Base-by-base conservation (phyloP, 1,140 invertebrate species). In the Drosophila azteca region DNA sequence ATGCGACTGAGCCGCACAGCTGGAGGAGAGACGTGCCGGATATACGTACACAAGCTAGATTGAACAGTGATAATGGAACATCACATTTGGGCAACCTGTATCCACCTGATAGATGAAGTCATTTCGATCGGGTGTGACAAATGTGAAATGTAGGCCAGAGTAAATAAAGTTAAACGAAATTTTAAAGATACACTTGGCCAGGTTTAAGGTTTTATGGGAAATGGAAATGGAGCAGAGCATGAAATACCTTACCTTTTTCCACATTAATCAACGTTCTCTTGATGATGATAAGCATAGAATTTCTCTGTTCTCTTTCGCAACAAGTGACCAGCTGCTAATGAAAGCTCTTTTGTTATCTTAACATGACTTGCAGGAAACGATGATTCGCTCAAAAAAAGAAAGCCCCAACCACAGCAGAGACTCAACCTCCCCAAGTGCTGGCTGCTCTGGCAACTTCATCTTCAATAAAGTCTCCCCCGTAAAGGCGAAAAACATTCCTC, bases 401-500 rank as follows among this genome's bases (percentile, higher is more conserved):
- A 35, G 9, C 31, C 3, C 3, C 11, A 39, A 48, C 54, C 61
- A 48, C 71, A 65, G 29, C 41, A 31, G n/a, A 73, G 46, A 31
- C 72, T 35, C 9, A 11, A 72, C 61, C 62, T 64, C 65, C 49
- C 68, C 72, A 31, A 70, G 85, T 74, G 77, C 17, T 20, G 17
- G 17, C 17, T 69, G 73, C 77, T 77, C 73, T 66, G 45, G 41
- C 59, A 80, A 77, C 57, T 77, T 73, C 46, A 68, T 49, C 35
- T 39, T 13, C 35, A 68, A 76, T 83, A 62, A 79, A 79, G 65
- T 84, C 35, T 11, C 58, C 46, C 20, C 15, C 29, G 5, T 26
- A 48, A 45, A 43, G 26, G 49, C 53, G 71, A 39, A 11, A 39
- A 26, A 70, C 22, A 55, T 53, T 43, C 58, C 46, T 67, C n/a